Evolutionary conservation across 2,113 vertebrate species (phyloP).

Genomic region (Ariopsis seemanni): DNA sequence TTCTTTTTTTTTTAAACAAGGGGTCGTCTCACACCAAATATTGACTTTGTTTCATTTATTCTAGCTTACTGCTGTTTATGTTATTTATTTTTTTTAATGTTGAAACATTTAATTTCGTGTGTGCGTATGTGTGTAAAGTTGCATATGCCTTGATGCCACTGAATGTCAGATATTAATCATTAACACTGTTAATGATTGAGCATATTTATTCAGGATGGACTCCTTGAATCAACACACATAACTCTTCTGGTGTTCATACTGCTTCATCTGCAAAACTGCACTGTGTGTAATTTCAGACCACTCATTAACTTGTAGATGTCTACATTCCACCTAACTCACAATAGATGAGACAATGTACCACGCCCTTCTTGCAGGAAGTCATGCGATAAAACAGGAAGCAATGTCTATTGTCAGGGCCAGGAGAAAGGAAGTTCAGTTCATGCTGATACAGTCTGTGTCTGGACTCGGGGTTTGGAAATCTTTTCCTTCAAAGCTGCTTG

Average conservation of each 20-base stretch:
- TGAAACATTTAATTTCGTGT: too few species aligned
- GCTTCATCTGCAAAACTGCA: neutral
- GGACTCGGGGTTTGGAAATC: neutral
- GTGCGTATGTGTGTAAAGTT: too few species aligned
- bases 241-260: constrained; percentile 12
- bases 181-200: neutral
- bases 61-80: too few species aligned
- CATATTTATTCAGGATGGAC: neutral
- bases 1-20: too few species aligned
- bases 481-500: constrained; percentile 29
- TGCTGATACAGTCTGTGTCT: constrained; percentile 60
- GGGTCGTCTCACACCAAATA: too few species aligned
- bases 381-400: constrained; percentile 69
- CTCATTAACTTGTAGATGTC: constrained; percentile 23
- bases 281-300: constrained; percentile 3
- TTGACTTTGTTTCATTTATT: too few species aligned
- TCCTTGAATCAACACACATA: constrained; percentile 25
- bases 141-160: neutral
- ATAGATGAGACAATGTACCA: constrained; percentile 18
- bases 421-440: constrained; percentile 65
- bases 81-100: too few species aligned
- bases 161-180: neutral
- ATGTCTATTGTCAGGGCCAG: constrained; percentile 68
- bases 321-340: neutral
- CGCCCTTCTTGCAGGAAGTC: constrained; percentile 63